Evolutionary conservation across 2,888 invertebrate genomes (phyloP), one percentile per base, ranked within the genome.

Genomic region (Pardosa pseudoannulata): DNA sequence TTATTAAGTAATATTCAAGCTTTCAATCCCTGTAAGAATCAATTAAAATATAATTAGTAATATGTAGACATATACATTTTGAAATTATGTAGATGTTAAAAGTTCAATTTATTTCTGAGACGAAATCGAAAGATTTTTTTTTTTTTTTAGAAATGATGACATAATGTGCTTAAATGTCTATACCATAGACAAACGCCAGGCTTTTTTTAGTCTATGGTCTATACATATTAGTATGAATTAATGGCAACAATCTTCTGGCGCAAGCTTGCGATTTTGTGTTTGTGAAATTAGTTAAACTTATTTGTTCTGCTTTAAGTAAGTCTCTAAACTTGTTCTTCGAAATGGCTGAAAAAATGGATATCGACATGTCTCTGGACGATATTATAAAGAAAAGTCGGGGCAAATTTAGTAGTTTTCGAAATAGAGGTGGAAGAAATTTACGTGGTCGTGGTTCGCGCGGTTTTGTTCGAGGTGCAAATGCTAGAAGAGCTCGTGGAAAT

Each of bases 291-390:
- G 16, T 7, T 56, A 19, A 56, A 1, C 7, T 56, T 56, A 19
- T 39, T 7, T 39, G 39, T 39, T 39, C 39, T 9, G 16, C 19
- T 50, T 64, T 13, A 23, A 27, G 13, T 6, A 23, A n/a, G n/a
- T n/a, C n/a, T 9, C 5, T 11, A 87, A 74, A 36, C 19, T 50
- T 36, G 13, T 56, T 50, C 1, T 27, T 29, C 46, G 95, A 93
- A 92, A 97, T 97, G 97, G 95, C 95, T 90, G 96, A 97, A 91
- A 97, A 96, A 93, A 96, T 98, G 92, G 83, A 85, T 31, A 67
- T 85, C 1, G 98, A 98, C 92, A 96, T 98, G 96, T 97, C 98
- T 91, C 94, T 98, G 90, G 98, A 98, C 92, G 98, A 98, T 90
- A 97, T 98, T 88, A 98, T 98, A 90, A 98, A 96, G 93, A 90